These are phyloP conservation scores for Terebella lapidaria DNA, from an alignment of 2,888 invertebrate species.

Conservation along the genomic window DNA sequence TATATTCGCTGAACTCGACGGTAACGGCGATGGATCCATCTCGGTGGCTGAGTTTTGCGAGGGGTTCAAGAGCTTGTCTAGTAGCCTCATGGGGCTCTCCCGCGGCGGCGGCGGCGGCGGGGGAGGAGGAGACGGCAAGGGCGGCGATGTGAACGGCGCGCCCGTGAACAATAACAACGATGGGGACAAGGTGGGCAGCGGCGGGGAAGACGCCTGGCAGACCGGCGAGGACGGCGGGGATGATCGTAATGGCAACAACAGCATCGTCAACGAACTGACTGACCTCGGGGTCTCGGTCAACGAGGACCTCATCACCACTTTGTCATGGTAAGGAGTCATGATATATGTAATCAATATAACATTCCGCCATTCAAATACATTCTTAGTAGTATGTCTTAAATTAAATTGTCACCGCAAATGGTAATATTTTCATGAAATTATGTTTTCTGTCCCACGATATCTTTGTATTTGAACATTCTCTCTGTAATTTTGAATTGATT, in stretches of 20 bases:
- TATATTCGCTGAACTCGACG: constrained; percentile 57
- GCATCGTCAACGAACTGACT: not conserved
- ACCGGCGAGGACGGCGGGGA: not conserved
- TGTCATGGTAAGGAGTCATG: constrained; percentile 1
- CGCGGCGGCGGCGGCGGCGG: not conserved
- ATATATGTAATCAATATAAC: too few relatives aligned
- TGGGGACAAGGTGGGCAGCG: not conserved
- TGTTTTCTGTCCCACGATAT: too few relatives aligned
- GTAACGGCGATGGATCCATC: constrained; percentile 57
- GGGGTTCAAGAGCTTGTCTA: constrained; percentile 49
- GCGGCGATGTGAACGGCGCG: not conserved
- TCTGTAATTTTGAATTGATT: too few relatives aligned
- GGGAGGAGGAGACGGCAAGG: not conserved
- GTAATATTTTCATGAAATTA: too few relatives aligned
- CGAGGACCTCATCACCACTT: not conserved
- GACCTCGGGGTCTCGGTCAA: not conserved
- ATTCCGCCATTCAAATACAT: too few relatives aligned
- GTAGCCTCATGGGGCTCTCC: not conserved
- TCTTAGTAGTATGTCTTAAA: too few relatives aligned
- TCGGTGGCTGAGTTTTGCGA: constrained; percentile 57
- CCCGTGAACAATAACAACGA: not conserved
- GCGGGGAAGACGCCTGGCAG: not conserved
- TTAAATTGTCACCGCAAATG: too few relatives aligned
- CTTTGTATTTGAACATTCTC: too few relatives aligned
- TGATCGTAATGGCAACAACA: too few relatives aligned